A percentile compares a stretch with the other conserved stretches of the same genome.
Evolutionary conservation across 2,888 invertebrate species (phyloP).

Genomic region (Monochamus alternatus): DNA sequence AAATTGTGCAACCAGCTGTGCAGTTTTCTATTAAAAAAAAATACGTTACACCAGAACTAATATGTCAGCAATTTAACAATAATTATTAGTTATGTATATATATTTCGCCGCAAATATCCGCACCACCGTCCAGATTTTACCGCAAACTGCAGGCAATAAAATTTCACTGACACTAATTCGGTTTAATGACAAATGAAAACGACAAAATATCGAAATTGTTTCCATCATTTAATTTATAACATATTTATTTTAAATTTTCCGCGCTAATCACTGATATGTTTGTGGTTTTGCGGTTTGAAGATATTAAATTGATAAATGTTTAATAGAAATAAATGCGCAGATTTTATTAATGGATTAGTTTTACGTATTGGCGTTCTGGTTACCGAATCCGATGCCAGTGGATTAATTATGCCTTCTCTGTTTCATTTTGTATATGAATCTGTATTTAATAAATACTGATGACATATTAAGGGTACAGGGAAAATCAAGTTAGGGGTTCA

Average conservation of each 20-base stretch:
- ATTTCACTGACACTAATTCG: conserved; percentile 22
- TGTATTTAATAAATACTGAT: no score
- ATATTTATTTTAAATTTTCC: background rate
- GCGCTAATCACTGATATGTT: conserved; percentile 5
- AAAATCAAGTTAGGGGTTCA: no score
- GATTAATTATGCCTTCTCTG: no score
- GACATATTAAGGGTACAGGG: no score
- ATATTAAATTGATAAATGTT: background rate
- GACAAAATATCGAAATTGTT: conserved; percentile 19
- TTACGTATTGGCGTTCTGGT: background rate
- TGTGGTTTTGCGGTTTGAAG: conserved; percentile 3
- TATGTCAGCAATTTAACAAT: conserved; percentile 19
- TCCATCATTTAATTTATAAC: background rate
- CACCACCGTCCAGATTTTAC: conserved; percentile 17
- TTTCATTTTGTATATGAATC: no score
- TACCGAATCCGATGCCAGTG: no score
- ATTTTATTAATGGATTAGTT: background rate
- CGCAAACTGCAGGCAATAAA: conserved; percentile 37
- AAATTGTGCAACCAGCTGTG: no score
- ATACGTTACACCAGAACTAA: background rate
- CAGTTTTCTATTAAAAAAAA: no score
- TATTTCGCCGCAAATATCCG: conserved; percentile 27
- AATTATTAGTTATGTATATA: conserved; percentile 24
- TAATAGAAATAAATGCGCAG: background rate
- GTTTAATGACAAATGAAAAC: conserved; percentile 24